A percentile compares a stretch with the other conserved stretches of the same genome.
These are phyloP conservation scores for Drosophila punjabiensis DNA, from an alignment of 1,140 invertebrate species.

Conservation along the genomic window DNA sequence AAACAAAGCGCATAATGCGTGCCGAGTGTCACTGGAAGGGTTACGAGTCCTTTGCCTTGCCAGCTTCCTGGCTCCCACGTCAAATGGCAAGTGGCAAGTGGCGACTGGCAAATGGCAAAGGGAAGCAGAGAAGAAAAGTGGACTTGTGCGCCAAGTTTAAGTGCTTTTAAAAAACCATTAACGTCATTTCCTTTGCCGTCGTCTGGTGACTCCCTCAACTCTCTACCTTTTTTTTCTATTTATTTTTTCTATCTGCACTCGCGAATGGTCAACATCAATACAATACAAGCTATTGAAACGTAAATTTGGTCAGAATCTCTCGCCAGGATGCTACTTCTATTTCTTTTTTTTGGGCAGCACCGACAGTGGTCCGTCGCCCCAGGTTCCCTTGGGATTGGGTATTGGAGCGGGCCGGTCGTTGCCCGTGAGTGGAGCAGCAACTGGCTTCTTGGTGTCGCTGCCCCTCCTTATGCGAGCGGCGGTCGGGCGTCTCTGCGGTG, in stretches of 20 bases:
- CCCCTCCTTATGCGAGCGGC: neutral
- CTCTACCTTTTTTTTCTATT: slow-evolving; percentile 19
- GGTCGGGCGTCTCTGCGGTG: slow-evolving; percentile 1
- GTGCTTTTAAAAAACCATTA: slow-evolving; percentile 84
- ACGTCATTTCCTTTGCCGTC: slow-evolving; percentile 70
- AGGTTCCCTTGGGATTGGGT: slow-evolving; percentile 43
- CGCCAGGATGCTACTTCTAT: neutral
- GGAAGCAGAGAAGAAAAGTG: slow-evolving; percentile 19
- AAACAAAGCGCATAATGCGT: slow-evolving; percentile 71
- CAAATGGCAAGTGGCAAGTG: slow-evolving; percentile 32
- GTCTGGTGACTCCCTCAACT: slow-evolving; percentile 27
- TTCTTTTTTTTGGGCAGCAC: neutral
- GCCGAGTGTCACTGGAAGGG: slow-evolving; percentile 55
- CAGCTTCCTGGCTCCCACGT: slow-evolving; percentile 8
- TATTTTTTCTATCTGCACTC: slow-evolving; percentile 31
- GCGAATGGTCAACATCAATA: slow-evolving; percentile 40
- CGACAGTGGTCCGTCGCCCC: slow-evolving; percentile 26
- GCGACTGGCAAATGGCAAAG: neutral
- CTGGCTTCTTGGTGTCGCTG: neutral
- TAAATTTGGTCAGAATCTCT: slow-evolving; percentile 49
- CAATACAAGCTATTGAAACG: slow-evolving; percentile 27
- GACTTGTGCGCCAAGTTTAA: slow-evolving; percentile 76
- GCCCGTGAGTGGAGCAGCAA: neutral
- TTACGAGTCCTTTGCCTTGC: slow-evolving; percentile 20
- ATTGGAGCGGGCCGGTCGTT: slow-evolving; percentile 34